phyloP scores from a whole-genome alignment of 2,888 invertebrate species.

The Drosophila paranaensis region DNA sequence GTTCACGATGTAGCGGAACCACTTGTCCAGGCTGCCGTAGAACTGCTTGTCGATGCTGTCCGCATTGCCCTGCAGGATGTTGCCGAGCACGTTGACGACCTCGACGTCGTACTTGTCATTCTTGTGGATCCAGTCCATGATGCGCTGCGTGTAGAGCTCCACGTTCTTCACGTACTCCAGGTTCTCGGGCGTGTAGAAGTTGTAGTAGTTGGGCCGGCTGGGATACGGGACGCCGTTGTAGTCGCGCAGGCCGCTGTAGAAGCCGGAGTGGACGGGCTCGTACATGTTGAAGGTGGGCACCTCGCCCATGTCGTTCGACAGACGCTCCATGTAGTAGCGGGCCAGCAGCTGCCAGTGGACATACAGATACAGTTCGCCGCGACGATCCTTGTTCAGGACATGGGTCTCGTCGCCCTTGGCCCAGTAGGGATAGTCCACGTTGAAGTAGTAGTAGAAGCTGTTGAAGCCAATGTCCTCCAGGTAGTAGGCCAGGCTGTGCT shows the following conservation, averaged over 20 bases:
- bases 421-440: conserved; percentile 90
- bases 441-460: conserved; percentile 89
- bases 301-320: conserved; percentile 89
- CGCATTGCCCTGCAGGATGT: conserved; percentile 86
- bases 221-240: conserved; percentile 89
- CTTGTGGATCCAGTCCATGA: conserved; percentile 86
- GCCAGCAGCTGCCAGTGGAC: conserved; percentile 85
- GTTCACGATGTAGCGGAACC: conserved; percentile 86
- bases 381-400: conserved; percentile 80
- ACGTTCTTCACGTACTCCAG: conserved; percentile 83
- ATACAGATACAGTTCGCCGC: conserved; percentile 85
- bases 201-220: conserved; percentile 87
- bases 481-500: conserved; percentile 89
- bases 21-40: conserved; percentile 86
- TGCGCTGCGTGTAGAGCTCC: conserved; percentile 86
- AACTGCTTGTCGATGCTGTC: conserved; percentile 86
- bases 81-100: conserved; percentile 85
- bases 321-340: conserved; percentile 86
- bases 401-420: conserved; percentile 86
- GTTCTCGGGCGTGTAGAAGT: conserved; percentile 84
- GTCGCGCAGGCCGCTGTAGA: conserved; percentile 87
- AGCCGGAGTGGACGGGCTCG: conserved; percentile 87
- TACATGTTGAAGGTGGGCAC: conserved; percentile 87
- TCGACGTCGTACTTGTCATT: conserved; percentile 73
- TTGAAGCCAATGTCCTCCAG: conserved; percentile 92